Conservation (phyloP, 2,888 invertebrate genomes). For the Geophilus truncorum region DNA sequence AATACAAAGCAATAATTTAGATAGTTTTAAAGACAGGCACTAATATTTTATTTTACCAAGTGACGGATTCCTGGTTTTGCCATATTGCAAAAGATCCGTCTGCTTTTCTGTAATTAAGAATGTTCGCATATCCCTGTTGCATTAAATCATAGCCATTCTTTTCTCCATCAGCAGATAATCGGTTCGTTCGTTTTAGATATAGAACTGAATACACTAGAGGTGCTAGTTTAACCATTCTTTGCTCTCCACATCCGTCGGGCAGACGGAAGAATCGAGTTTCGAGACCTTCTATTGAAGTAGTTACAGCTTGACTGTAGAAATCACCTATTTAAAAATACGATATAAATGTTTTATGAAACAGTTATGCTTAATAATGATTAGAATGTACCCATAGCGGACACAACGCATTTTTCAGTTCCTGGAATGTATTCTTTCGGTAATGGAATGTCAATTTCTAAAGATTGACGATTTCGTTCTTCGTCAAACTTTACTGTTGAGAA, state of each 20-base stretch:
- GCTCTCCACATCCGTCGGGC: conserved; percentile 28
- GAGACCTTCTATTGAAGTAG: background rate
- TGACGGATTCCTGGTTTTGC: background rate
- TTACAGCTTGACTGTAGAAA: background rate
- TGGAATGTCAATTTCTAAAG: background rate
- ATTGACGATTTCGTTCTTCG: background rate
- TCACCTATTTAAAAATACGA: background rate
- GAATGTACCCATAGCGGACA: background rate
- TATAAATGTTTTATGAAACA: background rate
- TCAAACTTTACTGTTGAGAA: background rate
- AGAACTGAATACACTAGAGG: conserved; percentile 15
- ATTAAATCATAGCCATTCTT: background rate
- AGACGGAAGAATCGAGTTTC: background rate
- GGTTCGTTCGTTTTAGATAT: conserved; percentile 3
- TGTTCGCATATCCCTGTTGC: background rate
- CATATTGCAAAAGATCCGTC: conserved; percentile 29
- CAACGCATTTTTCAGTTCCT: conserved; percentile 16
- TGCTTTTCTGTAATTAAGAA: background rate
- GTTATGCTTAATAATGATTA: background rate
- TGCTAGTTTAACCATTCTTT: conserved; percentile 8
- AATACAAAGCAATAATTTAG: background rate
- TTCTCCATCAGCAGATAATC: background rate
- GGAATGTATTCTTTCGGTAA: background rate
- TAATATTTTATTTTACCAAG: conserved; percentile 2
- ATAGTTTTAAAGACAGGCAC: background rate